Conservation (phyloP, 2,888 invertebrate species). For the Gymnoscelis rufifasciata region DNA sequence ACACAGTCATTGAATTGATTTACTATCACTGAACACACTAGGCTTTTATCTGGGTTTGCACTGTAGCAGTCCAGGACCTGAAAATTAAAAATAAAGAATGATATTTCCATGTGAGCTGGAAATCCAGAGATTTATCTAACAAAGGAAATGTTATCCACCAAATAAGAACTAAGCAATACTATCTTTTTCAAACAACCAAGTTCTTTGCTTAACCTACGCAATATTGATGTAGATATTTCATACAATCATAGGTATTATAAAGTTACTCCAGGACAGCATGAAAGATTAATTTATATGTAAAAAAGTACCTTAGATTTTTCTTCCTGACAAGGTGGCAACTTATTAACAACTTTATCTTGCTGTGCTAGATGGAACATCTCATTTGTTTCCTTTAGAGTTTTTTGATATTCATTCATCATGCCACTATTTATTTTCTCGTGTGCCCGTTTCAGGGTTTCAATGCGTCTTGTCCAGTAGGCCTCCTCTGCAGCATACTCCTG, state of each 20-base stretch:
- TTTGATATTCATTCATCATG: constrained; percentile 67
- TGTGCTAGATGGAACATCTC: constrained; percentile 58
- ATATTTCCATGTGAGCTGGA: no score
- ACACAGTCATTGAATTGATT: constrained; percentile 76
- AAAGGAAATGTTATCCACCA: no score
- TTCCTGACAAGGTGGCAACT: constrained; percentile 66
- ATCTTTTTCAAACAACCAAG: no score
- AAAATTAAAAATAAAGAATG: no score
- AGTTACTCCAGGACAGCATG: no score
- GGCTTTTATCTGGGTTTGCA: constrained; percentile 63
- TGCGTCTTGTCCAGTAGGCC: constrained; percentile 67
- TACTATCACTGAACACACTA: constrained; percentile 71
- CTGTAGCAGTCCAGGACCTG: constrained; percentile 73
- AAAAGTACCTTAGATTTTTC: constrained; percentile 61
- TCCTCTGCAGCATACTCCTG: constrained; percentile 62
- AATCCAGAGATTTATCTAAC: constrained; percentile 18
- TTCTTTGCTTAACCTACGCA: no score
- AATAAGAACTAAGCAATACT: no score
- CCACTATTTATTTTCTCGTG: constrained; percentile 65
- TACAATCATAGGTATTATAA: no score
- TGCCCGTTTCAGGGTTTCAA: constrained; percentile 62
- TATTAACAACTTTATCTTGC: constrained; percentile 54
- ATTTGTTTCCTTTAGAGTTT: constrained; percentile 66
- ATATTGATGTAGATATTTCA: no score
- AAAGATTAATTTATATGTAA: no score